A percentile compares a stretch with the other conserved stretches of the same genome.
Evolutionary conservation across 2,888 invertebrate genomes (phyloP).

Genomic region (Tachina lurida): DNA sequence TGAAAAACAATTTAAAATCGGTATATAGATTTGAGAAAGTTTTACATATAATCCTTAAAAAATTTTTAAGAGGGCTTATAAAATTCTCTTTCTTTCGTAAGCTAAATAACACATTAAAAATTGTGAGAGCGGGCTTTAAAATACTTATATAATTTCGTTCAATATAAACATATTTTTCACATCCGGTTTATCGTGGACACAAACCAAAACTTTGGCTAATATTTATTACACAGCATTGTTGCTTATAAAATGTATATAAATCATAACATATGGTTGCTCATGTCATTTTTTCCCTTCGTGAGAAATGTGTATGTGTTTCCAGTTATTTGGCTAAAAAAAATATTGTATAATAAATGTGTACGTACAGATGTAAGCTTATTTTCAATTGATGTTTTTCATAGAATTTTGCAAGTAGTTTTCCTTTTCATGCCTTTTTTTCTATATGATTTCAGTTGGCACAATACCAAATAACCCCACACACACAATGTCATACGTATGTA

Average conservation of each 20-base stretch:
- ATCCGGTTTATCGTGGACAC: slow-evolving; percentile 11
- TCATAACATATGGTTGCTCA: slow-evolving; percentile 28
- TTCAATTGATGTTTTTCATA: slow-evolving; percentile 31
- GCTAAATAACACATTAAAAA: neutral
- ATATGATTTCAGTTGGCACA: slow-evolving; percentile 45
- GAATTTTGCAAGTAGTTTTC: slow-evolving; percentile 7
- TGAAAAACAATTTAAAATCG: too few species aligned
- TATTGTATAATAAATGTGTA: neutral
- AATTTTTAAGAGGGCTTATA: too few species aligned
- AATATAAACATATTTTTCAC: neutral
- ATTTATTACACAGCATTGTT: too few species aligned
- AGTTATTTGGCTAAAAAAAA: slow-evolving; percentile 20
- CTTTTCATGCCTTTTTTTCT: slow-evolving; percentile 3
- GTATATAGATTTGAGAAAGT: neutral
- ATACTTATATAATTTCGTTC: neutral
- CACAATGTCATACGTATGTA: too few species aligned
- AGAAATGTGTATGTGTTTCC: neutral
- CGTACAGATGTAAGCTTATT: neutral
- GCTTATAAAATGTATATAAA: slow-evolving; percentile 15
- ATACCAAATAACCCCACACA: slow-evolving; percentile 58
- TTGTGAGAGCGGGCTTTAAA: too few species aligned
- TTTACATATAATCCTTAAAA: too few species aligned
- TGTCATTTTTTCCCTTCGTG: slow-evolving; percentile 22
- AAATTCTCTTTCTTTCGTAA: too few species aligned
- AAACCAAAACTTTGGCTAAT: neutral